Evolutionary conservation across 92 coral and sea anemone species (phyloP).

Genomic region (Parazoanthus atlanticus): DNA sequence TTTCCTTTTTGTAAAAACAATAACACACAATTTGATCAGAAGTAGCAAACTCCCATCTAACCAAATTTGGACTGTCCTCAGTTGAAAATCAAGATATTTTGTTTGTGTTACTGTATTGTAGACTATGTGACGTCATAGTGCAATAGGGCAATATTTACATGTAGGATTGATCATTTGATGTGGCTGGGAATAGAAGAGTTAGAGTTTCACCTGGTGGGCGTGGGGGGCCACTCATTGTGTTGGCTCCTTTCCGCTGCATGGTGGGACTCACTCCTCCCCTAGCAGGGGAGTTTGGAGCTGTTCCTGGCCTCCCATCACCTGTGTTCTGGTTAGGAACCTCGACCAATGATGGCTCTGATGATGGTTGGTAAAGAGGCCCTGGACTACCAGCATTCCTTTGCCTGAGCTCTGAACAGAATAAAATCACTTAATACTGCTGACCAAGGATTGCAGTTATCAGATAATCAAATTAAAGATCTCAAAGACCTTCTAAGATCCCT

Average conservation of each 20-base stretch:
- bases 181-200: background rate
- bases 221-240: constrained; percentile 40
- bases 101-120: too few relatives aligned
- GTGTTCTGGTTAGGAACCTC: constrained; percentile 56
- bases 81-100: too few relatives aligned
- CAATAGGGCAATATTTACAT: too few relatives aligned
- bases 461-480: too few relatives aligned
- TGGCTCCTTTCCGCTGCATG: constrained; percentile 60
- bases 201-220: background rate
- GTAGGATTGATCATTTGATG: background rate
- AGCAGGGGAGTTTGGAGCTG: constrained; percentile 43
- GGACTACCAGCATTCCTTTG: constrained; percentile 38
- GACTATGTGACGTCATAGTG: too few relatives aligned
- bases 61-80: too few relatives aligned
- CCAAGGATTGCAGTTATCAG: background rate
- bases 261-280: constrained; percentile 28
- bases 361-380: constrained; percentile 67
- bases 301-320: constrained; percentile 35
- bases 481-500: too few relatives aligned
- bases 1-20: too few relatives aligned
- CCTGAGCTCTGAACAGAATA: constrained; percentile 58
- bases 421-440: constrained; percentile 66
- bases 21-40: too few relatives aligned
- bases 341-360: constrained; percentile 71
- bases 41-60: too few relatives aligned